phyloP scores from a whole-genome alignment of 2,113 vertebrate genomes.

The Chiloscyllium plagiosum region DNA sequence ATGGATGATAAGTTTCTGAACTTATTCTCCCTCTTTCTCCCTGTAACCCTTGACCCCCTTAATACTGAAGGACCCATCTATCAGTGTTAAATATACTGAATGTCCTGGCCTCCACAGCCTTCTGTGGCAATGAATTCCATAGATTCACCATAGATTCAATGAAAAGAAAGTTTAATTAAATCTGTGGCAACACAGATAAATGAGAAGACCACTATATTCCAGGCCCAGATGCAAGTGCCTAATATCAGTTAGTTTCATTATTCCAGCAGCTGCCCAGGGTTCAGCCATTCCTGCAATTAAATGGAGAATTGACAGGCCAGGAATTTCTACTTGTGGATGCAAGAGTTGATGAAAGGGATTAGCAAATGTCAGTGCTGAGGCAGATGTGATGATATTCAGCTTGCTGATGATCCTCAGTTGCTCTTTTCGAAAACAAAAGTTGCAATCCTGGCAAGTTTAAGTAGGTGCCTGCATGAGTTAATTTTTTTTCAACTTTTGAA shows the following conservation, averaged over 20 bases:
- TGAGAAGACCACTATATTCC: neutral
- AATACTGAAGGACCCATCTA: too few relatives aligned
- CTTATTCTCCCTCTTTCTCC: too few relatives aligned
- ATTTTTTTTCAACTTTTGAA: neutral
- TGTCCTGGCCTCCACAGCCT: too few relatives aligned
- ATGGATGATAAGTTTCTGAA: too few relatives aligned
- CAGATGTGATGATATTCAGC: neutral
- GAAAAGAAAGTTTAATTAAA: neutral
- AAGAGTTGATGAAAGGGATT: neutral
- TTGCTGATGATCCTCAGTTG: neutral
- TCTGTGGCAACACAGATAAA: neutral
- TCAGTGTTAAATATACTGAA: too few relatives aligned
- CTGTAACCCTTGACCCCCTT: too few relatives aligned
- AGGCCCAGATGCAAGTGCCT: neutral
- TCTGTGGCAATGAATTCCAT: too few relatives aligned
- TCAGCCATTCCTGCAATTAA: neutral
- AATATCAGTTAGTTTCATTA: neutral
- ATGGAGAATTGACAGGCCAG: neutral
- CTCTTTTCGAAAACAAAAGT: neutral
- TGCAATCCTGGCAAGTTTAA: neutral
- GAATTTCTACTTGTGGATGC: neutral
- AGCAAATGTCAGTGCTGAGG: neutral
- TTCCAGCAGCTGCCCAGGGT: neutral
- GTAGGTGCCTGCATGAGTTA: neutral
- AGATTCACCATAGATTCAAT: neutral